Evolutionary conservation across 2,888 invertebrate species (phyloP), one percentile per base, ranked within the genome.

Genomic region (Scaeva pyrastri): DNA sequence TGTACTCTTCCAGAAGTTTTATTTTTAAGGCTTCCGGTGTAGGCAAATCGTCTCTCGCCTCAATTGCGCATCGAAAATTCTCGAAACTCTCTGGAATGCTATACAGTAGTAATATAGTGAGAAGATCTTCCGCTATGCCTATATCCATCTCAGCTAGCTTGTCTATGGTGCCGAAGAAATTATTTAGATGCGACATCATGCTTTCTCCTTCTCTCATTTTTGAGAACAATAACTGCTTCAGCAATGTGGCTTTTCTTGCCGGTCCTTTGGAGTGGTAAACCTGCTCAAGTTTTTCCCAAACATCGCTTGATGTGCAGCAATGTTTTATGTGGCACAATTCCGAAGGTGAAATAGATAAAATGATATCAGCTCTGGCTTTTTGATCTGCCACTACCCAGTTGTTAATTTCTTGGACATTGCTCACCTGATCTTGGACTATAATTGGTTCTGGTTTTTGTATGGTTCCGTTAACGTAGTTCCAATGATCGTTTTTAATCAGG

Each of bases 181-280:
- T 88, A 39, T 88, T 88, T 5, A 91, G 60, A 83, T 91, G 91
- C 11, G 90, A 89, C n/a, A 90, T 88, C 2, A 91, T 88, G 71
- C 91, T 90, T 1, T 76, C 88, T 1, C 88, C 89, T 19, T 91
- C 90, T 16, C 71, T 50, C 91, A 92, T 91, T 41, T 89, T 89
- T 10, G 89, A 89, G 6, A 91, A 72, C 4, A 89, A 89, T 4
- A 92, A 82, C 45, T 90, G 88, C 66, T 93, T 93, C 14, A 93
- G 77, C 5, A 93, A 79, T 4, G 90, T 91, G 0, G 92, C 92
- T 77, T 92, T 92, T 45, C 90, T 83, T 1, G 91, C 91, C 0
- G 91, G 91, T 5, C 91, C 91, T 55, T 88, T 89, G n/a, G 91
- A 92, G 84, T 91, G 89, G 64, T 91, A 91, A 19, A 90, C 91